A percentile compares a stretch with the other conserved stretches of the same genome.
These are phyloP conservation scores for Ischnus inquisitorius DNA, from an alignment of 2,888 invertebrate genomes.

Conservation along the genomic window DNA sequence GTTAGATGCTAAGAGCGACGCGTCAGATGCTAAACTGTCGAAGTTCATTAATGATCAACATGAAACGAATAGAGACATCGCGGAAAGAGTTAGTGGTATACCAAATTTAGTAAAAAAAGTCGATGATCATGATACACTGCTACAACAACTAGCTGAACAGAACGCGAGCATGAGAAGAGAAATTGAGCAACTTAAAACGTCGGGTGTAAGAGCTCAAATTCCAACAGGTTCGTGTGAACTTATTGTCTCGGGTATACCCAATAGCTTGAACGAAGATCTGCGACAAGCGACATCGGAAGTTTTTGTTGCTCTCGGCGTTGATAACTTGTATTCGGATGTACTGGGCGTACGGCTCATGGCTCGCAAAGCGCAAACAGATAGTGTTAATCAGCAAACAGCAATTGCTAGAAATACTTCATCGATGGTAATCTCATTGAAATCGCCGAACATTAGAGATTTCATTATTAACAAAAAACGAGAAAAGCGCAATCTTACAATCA, in stretches of 20 bases:
- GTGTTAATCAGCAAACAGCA: background rate
- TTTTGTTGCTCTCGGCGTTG: background rate
- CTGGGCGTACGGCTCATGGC: background rate
- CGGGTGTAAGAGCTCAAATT: background rate
- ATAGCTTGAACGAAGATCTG: background rate
- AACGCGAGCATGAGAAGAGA: background rate
- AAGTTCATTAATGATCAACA: background rate
- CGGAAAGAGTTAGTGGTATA: background rate
- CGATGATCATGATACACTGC: background rate
- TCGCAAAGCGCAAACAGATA: background rate
- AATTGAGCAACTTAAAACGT: background rate
- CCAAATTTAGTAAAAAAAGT: background rate
- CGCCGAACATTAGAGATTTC: background rate
- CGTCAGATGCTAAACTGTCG: background rate
- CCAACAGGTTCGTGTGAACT: background rate
- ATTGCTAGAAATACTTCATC: background rate
- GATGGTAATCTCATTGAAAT: background rate
- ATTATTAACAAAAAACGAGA: constrained; percentile 5
- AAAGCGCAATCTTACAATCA: background rate
- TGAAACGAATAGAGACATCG: background rate
- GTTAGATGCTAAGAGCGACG: background rate
- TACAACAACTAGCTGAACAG: background rate
- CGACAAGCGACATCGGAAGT: background rate
- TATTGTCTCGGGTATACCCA: background rate
- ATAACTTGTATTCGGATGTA: background rate